A percentile compares a stretch with the other conserved stretches of the same genome.
Conservation (phyloP, 2,797 vertebrate genomes). For the Staurois parvus region DNA sequence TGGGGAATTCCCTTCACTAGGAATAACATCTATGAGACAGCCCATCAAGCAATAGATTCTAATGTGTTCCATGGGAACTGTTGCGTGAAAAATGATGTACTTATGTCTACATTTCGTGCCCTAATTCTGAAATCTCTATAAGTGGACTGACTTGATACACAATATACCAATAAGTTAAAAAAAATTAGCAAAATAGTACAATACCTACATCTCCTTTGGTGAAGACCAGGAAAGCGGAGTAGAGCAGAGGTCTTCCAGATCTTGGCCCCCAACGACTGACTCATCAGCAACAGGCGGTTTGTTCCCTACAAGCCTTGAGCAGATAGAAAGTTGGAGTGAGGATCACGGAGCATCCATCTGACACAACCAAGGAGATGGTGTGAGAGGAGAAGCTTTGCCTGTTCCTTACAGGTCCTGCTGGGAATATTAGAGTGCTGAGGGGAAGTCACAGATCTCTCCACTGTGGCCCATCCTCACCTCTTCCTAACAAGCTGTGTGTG, state of each 20-base stretch:
- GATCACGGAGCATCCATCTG: slow-evolving; percentile 28
- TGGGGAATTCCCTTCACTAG: slow-evolving; percentile 26
- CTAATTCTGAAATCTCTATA: neutral
- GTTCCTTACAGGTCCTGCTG: slow-evolving; percentile 44
- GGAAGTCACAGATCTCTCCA: slow-evolving; percentile 41
- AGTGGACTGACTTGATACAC: too few relatives aligned
- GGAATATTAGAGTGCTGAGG: slow-evolving; percentile 37
- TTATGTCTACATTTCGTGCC: neutral
- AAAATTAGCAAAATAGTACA: neutral
- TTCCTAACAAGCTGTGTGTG: slow-evolving; percentile 34
- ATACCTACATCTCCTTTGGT: slow-evolving; percentile 30
- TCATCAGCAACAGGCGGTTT: slow-evolving; percentile 51
- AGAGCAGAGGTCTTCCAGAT: slow-evolving; percentile 8
- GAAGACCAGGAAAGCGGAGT: neutral
- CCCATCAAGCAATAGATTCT: neutral
- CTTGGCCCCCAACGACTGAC: slow-evolving; percentile 1
- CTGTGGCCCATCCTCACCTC: slow-evolving; percentile 49
- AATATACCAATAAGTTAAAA: neutral
- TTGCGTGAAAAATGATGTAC: neutral
- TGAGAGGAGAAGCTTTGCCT: slow-evolving; percentile 12
- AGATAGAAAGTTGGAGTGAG: slow-evolving; percentile 47
- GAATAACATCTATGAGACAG: neutral
- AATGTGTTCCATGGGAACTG: neutral
- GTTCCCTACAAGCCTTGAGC: slow-evolving; percentile 1
- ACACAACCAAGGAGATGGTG: slow-evolving; percentile 36